Percentiles rank a stretch among this genome's conserved stretches.
Evolutionary conservation across 2,113 vertebrate species (phyloP).

Genomic region (Dendropsophus ebraccatus): DNA sequence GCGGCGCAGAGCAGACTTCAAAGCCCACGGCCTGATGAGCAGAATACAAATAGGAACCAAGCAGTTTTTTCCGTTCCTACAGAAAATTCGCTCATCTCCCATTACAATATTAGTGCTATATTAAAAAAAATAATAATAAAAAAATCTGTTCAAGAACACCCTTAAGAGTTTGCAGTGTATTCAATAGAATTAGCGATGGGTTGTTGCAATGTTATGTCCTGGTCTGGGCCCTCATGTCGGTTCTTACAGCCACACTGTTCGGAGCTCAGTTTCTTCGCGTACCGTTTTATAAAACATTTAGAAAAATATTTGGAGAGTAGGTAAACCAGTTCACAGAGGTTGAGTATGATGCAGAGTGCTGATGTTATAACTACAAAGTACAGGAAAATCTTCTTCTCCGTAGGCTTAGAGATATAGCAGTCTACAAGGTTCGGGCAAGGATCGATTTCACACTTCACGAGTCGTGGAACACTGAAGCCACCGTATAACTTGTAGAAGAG

Average conservation of each 20-base stretch:
- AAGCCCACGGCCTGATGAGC: too few species aligned
- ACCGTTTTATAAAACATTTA: slow-evolving; percentile 71
- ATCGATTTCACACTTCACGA: slow-evolving; percentile 76
- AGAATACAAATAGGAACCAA: too few species aligned
- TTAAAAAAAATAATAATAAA: neutral
- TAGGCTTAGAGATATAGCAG: slow-evolving; percentile 82
- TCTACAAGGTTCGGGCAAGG: slow-evolving; percentile 85
- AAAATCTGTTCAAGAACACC: neutral
- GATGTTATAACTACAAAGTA: slow-evolving; percentile 82
- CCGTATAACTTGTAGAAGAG: slow-evolving; percentile 83
- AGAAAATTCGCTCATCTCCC: too few species aligned
- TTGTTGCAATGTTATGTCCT: slow-evolving; percentile 9
- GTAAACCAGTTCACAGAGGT: slow-evolving; percentile 79
- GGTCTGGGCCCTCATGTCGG: slow-evolving; percentile 8
- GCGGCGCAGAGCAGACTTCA: too few species aligned
- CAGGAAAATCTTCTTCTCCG: slow-evolving; percentile 87
- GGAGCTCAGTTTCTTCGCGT: slow-evolving; percentile 51
- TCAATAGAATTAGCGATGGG: neutral
- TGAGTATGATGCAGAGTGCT: slow-evolving; percentile 79
- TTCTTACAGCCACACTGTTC: slow-evolving; percentile 14
- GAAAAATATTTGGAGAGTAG: slow-evolving; percentile 78
- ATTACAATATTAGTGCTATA: neutral
- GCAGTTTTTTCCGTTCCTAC: too few species aligned
- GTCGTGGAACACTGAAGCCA: slow-evolving; percentile 78
- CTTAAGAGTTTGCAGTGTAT: neutral